phyloP scores from a whole-genome alignment of 2,113 vertebrate species.

The Platysternon megacephalum region DNA sequence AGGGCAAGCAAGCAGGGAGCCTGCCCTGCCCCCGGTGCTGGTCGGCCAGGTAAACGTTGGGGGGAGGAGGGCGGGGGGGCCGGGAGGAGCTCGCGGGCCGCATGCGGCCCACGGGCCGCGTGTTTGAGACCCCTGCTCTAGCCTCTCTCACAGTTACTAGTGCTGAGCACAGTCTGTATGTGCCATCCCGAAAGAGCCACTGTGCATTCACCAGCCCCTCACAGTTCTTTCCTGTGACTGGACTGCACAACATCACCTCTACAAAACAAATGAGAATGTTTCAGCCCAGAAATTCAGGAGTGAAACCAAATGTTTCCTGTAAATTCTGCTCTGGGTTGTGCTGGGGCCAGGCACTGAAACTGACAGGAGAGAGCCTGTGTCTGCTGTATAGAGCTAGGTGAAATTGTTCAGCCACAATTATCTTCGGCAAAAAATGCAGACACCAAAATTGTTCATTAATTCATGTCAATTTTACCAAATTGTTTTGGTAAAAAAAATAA shows the following conservation, averaged over 20 bases:
- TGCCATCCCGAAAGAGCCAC: neutral
- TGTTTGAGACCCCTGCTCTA: no score
- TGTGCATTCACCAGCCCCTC: neutral
- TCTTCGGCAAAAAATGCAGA: neutral
- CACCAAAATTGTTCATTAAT: neutral
- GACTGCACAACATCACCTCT: neutral
- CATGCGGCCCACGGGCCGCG: no score
- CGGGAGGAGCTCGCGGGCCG: no score
- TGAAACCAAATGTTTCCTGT: no score
- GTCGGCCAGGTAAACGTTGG: no score
- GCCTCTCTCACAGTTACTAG: neutral
- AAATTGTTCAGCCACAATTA: neutral
- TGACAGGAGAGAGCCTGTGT: neutral
- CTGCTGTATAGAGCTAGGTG: neutral
- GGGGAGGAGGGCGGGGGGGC: no score
- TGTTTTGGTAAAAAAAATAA: neutral
- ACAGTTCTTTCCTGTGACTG: neutral
- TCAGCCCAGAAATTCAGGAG: no score
- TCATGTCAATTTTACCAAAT: neutral
- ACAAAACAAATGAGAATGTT: no score
- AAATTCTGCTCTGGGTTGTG: no score
- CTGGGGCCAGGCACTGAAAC: no score
- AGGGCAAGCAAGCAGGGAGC: no score
- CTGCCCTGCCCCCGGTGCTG: no score
- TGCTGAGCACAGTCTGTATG: neutral